These are phyloP conservation scores for Zapus hudsonius DNA, from an alignment of 2,113 vertebrate species.

Conservation along the genomic window DNA sequence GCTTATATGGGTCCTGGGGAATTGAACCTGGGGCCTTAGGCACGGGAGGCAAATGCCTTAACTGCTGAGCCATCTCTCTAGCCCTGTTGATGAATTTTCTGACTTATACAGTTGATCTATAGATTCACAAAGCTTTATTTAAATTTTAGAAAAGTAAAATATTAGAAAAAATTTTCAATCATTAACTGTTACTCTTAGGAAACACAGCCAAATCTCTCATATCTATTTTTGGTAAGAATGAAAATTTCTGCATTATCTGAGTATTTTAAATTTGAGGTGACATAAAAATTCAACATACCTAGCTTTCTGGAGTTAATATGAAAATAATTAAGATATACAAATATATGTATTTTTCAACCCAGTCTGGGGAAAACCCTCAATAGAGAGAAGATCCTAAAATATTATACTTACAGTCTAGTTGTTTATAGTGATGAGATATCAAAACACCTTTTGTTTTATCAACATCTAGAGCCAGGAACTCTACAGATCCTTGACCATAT, in stretches of 20 bases:
- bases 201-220: neutral
- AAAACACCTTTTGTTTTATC: slow-evolving; percentile 95
- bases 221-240: neutral
- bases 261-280: neutral
- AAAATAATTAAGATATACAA: neutral
- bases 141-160: neutral
- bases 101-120: neutral
- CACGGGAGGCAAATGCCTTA: too few relatives aligned
- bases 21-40: too few relatives aligned
- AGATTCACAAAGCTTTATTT: neutral
- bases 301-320: neutral
- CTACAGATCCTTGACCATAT: slow-evolving; percentile 90
- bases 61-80: too few relatives aligned
- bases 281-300: neutral
- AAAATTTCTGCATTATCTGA: neutral
- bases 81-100: neutral
- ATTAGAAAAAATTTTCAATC: neutral
- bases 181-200: neutral
- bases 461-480: slow-evolving; percentile 90
- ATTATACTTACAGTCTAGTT: slow-evolving; percentile 92
- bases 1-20: too few relatives aligned
- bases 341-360: slow-evolving; percentile 22
- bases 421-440: slow-evolving; percentile 95
- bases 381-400: neutral
- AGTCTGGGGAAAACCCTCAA: neutral